Conservation (phyloP, 2,113 vertebrate species). For the Vicugna pacos region DNA sequence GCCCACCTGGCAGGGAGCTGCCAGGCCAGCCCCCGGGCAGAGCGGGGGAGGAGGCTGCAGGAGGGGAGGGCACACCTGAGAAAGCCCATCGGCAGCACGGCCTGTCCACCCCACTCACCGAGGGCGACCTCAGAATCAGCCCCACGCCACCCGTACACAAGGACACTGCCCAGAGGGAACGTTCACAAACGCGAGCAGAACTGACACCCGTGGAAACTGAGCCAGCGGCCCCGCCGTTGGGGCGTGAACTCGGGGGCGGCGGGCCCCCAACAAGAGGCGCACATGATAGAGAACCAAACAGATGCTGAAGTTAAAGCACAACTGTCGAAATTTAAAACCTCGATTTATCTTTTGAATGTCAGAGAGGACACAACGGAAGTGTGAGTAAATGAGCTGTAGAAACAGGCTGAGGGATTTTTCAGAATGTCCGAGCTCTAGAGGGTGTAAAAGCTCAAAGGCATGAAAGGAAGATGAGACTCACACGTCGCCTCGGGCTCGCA, state of each 20-base stretch:
- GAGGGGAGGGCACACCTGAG: neutral
- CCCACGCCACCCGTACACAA: neutral
- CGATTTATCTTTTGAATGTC: neutral
- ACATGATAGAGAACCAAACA: too few species aligned
- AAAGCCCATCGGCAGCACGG: neutral
- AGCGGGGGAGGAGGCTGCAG: neutral
- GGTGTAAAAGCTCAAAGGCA: neutral
- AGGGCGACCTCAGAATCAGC: accelerated
- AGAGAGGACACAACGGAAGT: neutral
- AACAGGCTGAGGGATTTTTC: neutral
- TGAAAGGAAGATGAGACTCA: too few species aligned
- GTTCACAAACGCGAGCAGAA: neutral
- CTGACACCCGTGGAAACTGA: too few species aligned
- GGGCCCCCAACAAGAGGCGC: neutral
- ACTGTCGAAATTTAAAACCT: neutral
- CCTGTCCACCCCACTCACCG: too few species aligned
- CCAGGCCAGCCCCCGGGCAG: neutral
- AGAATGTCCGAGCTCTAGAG: neutral
- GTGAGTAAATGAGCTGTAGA: neutral
- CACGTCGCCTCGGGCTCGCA: too few species aligned
- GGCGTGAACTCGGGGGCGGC: neutral
- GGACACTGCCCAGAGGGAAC: neutral
- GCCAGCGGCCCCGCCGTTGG: accelerated
- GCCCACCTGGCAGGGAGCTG: too few species aligned
- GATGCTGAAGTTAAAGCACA: neutral